Percentiles rank a stretch among this genome's conserved stretches.
Evolutionary conservation across 2,113 vertebrate species (phyloP).

Genomic region (Himantopus leucocephalus): DNA sequence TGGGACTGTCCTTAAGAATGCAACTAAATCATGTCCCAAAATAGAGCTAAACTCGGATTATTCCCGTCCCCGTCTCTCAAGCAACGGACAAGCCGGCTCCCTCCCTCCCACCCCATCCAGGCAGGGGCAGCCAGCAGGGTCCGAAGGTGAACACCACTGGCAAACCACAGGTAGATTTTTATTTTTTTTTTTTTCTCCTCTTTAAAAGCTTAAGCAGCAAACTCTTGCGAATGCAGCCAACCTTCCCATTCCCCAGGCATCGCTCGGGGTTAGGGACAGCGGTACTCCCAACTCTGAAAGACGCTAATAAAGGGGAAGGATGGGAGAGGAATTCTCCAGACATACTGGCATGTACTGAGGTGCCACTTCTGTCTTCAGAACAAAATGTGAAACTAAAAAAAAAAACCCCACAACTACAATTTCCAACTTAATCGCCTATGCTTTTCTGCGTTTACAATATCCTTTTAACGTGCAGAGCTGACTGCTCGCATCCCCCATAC

Average conservation of each 20-base stretch:
- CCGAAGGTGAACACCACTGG: background rate
- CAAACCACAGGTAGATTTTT: background rate
- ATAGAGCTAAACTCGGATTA: background rate
- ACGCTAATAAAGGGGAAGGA: background rate
- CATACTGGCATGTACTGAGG: background rate
- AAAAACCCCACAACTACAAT: background rate
- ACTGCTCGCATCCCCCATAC: background rate
- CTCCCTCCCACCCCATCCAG: background rate
- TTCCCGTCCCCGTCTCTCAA: background rate
- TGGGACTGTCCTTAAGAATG: fast-evolving
- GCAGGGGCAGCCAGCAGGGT: background rate
- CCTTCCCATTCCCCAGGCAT: background rate
- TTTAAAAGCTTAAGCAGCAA: background rate
- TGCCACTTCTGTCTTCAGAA: background rate
- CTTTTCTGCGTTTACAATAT: background rate
- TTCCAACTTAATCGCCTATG: background rate
- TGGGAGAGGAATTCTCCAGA: background rate
- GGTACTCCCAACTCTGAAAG: background rate
- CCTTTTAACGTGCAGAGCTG: background rate
- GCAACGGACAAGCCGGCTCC: background rate
- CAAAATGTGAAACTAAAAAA: background rate
- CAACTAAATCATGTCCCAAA: background rate
- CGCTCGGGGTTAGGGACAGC: too few species aligned
- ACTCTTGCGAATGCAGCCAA: background rate
- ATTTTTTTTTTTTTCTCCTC: background rate